These are phyloP conservation scores for Oreochromis spilurus DNA, from an alignment of 2,113 vertebrate genomes.

Conservation along the genomic window DNA sequence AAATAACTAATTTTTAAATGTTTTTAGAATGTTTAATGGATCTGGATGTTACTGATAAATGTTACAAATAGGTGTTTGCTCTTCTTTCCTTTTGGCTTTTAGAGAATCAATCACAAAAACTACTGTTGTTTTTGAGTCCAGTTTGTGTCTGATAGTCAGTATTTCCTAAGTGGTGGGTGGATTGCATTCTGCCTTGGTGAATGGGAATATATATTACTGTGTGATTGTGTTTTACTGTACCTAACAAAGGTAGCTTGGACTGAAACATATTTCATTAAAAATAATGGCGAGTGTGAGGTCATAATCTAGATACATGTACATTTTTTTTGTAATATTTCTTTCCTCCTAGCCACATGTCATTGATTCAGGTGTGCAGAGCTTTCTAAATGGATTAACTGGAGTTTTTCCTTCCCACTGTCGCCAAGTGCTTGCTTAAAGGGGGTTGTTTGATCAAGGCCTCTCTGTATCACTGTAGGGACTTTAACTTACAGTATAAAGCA, in stretches of 20 bases:
- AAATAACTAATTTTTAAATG: not conserved
- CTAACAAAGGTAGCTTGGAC: not conserved
- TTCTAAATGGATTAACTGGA: not conserved
- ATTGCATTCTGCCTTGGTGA: not conserved
- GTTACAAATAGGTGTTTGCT: not conserved
- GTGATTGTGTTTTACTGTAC: not conserved
- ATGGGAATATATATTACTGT: not conserved
- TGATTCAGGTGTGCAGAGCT: not conserved
- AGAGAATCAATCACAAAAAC: not conserved
- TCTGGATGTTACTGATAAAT: not conserved
- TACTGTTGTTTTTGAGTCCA: not conserved
- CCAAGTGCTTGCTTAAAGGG: not conserved
- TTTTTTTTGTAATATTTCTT: not conserved
- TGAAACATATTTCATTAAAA: not conserved
- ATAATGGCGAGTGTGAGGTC: not conserved
- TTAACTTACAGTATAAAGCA: not conserved
- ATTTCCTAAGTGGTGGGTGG: not conserved
- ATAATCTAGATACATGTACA: not conserved
- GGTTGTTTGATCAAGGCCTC: not conserved
- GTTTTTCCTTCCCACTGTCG: not conserved
- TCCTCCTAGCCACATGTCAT: not conserved
- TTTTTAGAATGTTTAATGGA: not conserved
- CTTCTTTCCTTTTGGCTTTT: not conserved
- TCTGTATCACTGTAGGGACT: not conserved
- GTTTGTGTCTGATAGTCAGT: not conserved